A percentile compares a stretch with the other conserved stretches of the same genome.
Evolutionary conservation across 2,888 invertebrate genomes (phyloP).

Genomic region (Auanema freiburgensis): DNA sequence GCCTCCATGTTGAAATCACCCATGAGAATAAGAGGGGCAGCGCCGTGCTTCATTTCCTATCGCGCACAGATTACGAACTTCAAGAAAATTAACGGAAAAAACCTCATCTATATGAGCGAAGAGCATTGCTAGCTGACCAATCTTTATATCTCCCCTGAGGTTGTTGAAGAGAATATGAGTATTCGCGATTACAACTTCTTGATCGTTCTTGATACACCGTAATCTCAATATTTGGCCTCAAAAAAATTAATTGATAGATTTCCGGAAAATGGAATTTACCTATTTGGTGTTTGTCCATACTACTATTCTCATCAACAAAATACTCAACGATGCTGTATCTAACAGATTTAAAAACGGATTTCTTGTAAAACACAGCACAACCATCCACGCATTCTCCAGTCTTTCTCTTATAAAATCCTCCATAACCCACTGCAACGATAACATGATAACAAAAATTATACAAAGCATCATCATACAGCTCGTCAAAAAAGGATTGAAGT

Average conservation of each 20-base stretch:
- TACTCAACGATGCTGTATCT: slow-evolving; percentile 77
- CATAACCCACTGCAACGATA: slow-evolving; percentile 33
- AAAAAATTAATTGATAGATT: slow-evolving; percentile 1
- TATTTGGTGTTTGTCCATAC: slow-evolving; percentile 44
- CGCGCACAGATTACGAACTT: too few species aligned
- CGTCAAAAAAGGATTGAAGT: slow-evolving; percentile 31
- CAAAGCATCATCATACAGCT: slow-evolving; percentile 17
- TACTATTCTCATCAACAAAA: slow-evolving; percentile 65
- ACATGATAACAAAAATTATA: not conserved
- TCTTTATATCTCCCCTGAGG: slow-evolving; percentile 81
- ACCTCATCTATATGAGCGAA: slow-evolving; percentile 83
- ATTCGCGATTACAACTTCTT: slow-evolving; percentile 78
- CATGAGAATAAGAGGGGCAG: slow-evolving; percentile 78
- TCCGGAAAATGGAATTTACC: slow-evolving; percentile 24
- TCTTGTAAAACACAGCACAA: slow-evolving; percentile 83
- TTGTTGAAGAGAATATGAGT: slow-evolving; percentile 94
- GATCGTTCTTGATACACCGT: slow-evolving; percentile 25
- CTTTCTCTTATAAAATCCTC: slow-evolving; percentile 33
- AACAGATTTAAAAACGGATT: slow-evolving; percentile 72
- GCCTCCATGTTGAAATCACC: slow-evolving; percentile 91
- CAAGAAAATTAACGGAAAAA: too few species aligned
- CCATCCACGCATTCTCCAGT: slow-evolving; percentile 78
- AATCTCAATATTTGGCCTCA: slow-evolving; percentile 48
- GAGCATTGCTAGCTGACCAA: slow-evolving; percentile 83
- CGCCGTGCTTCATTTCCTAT: slow-evolving; percentile 7